A percentile compares a stretch with the other conserved stretches of the same genome.
These are phyloP conservation scores for Gambusia affinis DNA, from an alignment of 2,113 vertebrate species.

Conservation along the genomic window DNA sequence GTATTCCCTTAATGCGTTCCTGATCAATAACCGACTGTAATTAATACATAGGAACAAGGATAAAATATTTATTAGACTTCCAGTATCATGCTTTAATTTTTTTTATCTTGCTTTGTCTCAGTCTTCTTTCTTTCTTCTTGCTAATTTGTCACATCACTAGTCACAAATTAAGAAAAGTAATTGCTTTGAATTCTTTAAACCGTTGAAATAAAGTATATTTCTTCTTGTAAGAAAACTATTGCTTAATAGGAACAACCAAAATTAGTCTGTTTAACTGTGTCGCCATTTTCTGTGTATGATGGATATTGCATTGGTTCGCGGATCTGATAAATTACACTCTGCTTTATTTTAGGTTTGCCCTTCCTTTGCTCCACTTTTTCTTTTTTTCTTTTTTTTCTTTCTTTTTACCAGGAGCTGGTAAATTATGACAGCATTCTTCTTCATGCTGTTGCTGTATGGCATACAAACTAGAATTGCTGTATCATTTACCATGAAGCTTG, in stretches of 20 bases:
- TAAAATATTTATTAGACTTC: slow-evolving; percentile 67
- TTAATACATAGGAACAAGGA: slow-evolving; percentile 57
- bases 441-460: neutral
- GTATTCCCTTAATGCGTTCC: slow-evolving; percentile 54
- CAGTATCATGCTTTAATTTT: slow-evolving; percentile 16
- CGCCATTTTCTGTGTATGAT: slow-evolving; percentile 25
- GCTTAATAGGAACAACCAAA: slow-evolving; percentile 25
- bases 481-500: slow-evolving; percentile 18
- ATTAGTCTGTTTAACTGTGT: slow-evolving; percentile 27
- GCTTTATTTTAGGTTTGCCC: slow-evolving; percentile 3
- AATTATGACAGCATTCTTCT: slow-evolving; percentile 23
- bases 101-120: neutral
- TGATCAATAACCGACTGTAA: slow-evolving; percentile 69
- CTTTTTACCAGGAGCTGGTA: neutral
- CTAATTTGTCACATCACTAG: slow-evolving; percentile 5
- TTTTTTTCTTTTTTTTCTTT: neutral
- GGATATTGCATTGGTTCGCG: slow-evolving; percentile 48
- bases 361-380: slow-evolving; percentile 2
- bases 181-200: slow-evolving; percentile 32
- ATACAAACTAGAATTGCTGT: neutral
- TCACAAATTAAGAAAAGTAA: slow-evolving; percentile 43
- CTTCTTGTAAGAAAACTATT: neutral
- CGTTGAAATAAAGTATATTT: neutral
- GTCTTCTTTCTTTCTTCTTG: slow-evolving; percentile 4
- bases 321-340: slow-evolving; percentile 31